Percentiles rank a stretch among this genome's conserved stretches.
These are phyloP conservation scores for Spodoptera exigua DNA, from an alignment of 2,888 invertebrate species.

Conservation along the genomic window DNA sequence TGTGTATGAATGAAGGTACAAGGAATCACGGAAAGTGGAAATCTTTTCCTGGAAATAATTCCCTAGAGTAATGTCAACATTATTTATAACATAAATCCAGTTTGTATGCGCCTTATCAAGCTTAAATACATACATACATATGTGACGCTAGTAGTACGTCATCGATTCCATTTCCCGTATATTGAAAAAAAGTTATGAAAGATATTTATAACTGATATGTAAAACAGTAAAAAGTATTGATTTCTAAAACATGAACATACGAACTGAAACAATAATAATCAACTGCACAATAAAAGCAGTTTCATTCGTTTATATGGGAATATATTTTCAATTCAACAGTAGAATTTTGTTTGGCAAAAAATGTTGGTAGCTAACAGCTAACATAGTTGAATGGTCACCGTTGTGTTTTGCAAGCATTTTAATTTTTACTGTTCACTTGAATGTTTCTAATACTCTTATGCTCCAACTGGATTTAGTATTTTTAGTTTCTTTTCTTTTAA, in stretches of 20 bases:
- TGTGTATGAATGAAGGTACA: constrained; percentile 15
- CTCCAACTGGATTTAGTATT: constrained; percentile 17
- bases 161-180: too few species aligned
- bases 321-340: constrained; percentile 55
- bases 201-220: too few species aligned
- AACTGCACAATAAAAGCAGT: constrained; percentile 28
- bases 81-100: neutral
- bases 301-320: constrained; percentile 25
- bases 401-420: constrained; percentile 45
- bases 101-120: too few species aligned
- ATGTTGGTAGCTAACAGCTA: constrained; percentile 22
- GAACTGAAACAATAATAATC: constrained; percentile 26
- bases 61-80: neutral
- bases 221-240: neutral
- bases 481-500: constrained; percentile 9
- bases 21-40: neutral
- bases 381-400: constrained; percentile 43
- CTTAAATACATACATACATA: neutral
- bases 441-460: constrained; percentile 47
- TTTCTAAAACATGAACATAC: neutral
- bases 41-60: neutral
- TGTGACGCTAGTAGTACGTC: neutral
- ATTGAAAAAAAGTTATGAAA: too few species aligned
- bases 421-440: constrained; percentile 54
- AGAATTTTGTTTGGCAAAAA: constrained; percentile 53